phyloP scores from a whole-genome alignment of 2,113 vertebrate genomes.

The Bettongia penicillata region DNA sequence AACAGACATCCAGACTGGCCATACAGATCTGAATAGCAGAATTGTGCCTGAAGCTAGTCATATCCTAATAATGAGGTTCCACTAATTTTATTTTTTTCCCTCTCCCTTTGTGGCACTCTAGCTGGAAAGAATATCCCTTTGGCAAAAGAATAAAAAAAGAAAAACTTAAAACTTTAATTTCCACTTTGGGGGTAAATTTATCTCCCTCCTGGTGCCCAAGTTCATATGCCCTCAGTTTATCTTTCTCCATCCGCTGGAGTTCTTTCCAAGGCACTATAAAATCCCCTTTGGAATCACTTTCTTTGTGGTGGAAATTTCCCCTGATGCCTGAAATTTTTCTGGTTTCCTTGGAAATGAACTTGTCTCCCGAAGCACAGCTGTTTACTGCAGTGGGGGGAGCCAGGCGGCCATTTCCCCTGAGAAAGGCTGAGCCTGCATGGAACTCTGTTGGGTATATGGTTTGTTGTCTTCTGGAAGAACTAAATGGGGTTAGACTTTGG shows the following conservation, averaged over 20 bases:
- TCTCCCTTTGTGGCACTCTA: neutral
- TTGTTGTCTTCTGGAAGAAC: neutral
- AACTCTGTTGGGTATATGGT: neutral
- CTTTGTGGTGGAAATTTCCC: slow-evolving; percentile 77
- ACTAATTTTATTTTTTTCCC: neutral
- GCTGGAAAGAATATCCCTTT: slow-evolving; percentile 7
- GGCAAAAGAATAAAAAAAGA: slow-evolving; percentile 49
- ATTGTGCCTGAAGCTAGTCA: neutral
- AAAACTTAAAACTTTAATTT: slow-evolving; percentile 67
- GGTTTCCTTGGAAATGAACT: slow-evolving; percentile 79
- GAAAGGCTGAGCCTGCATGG: neutral
- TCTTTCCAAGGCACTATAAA: slow-evolving; percentile 43
- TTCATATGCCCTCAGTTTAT: slow-evolving; percentile 55
- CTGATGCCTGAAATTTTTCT: slow-evolving; percentile 63
- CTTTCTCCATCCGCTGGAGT: slow-evolving; percentile 38
- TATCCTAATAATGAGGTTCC: neutral
- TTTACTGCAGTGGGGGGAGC: slow-evolving; percentile 63
- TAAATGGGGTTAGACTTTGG: neutral
- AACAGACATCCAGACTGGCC: neutral
- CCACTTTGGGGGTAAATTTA: slow-evolving; percentile 56
- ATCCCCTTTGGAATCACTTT: slow-evolving; percentile 62
- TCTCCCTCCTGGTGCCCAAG: neutral
- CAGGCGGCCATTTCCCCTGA: slow-evolving; percentile 64
- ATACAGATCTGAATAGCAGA: neutral
- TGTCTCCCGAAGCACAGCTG: slow-evolving; percentile 76